phyloP scores from a whole-genome alignment of 2,888 invertebrate genomes.

The Ochropleura leucogaster region DNA sequence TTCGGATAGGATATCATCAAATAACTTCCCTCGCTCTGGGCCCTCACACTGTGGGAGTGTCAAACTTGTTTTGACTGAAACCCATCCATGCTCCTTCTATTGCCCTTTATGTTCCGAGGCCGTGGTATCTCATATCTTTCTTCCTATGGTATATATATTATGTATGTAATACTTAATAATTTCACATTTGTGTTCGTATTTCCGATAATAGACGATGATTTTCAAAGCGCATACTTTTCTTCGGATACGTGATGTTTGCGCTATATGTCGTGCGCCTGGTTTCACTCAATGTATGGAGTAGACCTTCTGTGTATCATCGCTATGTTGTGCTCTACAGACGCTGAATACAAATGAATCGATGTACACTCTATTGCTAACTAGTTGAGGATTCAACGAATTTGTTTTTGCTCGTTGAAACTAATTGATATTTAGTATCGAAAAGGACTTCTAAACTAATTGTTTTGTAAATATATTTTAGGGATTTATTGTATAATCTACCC shows the following conservation, averaged over 20 bases:
- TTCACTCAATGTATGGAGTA: too few relatives aligned
- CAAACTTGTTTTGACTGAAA: too few relatives aligned
- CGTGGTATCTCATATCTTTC: too few relatives aligned
- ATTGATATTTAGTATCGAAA: conserved; percentile 35
- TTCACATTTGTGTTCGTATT: neutral
- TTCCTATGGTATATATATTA: too few relatives aligned
- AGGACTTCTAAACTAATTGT: conserved; percentile 14
- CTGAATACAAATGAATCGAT: conserved; percentile 39
- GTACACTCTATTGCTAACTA: conserved; percentile 29
- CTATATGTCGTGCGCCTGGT: neutral
- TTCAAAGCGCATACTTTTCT: neutral
- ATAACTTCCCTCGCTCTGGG: too few relatives aligned
- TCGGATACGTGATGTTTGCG: neutral
- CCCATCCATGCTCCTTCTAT: too few relatives aligned
- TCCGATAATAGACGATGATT: too few relatives aligned
- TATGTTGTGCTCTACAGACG: neutral
- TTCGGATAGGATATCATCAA: too few relatives aligned
- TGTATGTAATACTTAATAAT: too few relatives aligned
- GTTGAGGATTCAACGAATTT: conserved; percentile 21
- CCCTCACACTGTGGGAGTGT: too few relatives aligned
- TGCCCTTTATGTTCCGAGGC: too few relatives aligned
- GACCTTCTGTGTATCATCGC: conserved; percentile 3
- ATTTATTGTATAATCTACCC: conserved; percentile 6
- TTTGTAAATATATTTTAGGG: conserved; percentile 39
- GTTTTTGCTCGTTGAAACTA: conserved; percentile 13